Conservation (phyloP, 2,888 invertebrate species). For the Serripes groenlandicus region DNA sequence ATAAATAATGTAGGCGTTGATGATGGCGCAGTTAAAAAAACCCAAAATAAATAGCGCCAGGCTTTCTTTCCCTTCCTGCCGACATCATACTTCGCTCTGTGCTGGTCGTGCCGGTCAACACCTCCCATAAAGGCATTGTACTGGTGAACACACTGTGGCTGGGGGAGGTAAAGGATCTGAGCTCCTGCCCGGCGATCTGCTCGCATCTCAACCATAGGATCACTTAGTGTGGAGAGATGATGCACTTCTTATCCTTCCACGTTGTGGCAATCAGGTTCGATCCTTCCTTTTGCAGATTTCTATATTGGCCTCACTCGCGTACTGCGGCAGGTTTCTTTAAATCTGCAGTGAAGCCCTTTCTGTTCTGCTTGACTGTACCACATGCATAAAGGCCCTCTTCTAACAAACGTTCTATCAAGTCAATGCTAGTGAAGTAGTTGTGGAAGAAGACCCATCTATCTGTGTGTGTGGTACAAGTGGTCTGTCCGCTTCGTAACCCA, state of each 20-base stretch:
- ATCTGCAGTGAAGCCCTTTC: conserved; percentile 36
- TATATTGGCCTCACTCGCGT: conserved; percentile 18
- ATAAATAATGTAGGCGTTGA: conserved; percentile 52
- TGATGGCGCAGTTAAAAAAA: conserved; percentile 39
- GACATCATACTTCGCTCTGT: conserved; percentile 16
- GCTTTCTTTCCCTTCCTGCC: conserved; percentile 36
- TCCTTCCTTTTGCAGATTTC: conserved; percentile 10
- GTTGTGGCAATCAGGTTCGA: conserved; percentile 25
- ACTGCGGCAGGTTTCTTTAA: conserved; percentile 41
- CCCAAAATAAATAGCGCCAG: conserved; percentile 45
- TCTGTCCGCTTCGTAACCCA: conserved; percentile 30
- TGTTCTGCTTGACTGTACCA: conserved; percentile 35
- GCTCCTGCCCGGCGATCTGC: too few species aligned
- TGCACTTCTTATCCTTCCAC: conserved; percentile 21
- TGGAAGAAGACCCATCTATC: conserved; percentile 21
- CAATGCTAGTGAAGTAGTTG: conserved; percentile 27
- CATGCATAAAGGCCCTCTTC: conserved; percentile 40
- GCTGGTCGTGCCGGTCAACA: conserved; percentile 44
- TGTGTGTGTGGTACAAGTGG: too few species aligned
- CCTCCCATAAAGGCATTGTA: conserved; percentile 49
- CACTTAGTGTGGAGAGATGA: conserved; percentile 28
- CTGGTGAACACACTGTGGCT: conserved; percentile 14
- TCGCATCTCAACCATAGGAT: too few species aligned
- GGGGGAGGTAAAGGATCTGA: neutral
- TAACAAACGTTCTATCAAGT: conserved; percentile 9